Conservation (phyloP, 1,140 invertebrate genomes). For the Charaxes varanes region DNA sequence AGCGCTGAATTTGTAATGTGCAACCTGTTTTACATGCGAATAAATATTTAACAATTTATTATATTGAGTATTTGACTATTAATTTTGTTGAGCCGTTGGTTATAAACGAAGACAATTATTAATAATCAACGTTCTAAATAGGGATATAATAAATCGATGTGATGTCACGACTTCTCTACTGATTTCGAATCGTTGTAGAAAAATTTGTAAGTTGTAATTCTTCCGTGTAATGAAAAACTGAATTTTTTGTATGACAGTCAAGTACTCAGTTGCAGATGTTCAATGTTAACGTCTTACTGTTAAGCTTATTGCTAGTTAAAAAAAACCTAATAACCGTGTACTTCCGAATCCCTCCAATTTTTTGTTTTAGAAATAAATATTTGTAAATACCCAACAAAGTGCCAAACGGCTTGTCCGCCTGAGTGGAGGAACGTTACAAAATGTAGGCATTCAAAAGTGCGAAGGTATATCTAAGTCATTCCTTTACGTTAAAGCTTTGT, state of each 20-base stretch:
- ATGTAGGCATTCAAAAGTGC: neutral
- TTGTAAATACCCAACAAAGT: constrained; percentile 17
- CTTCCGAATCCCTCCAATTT: constrained; percentile 37
- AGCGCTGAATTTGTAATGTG: too few species aligned
- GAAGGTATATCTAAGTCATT: constrained; percentile 42
- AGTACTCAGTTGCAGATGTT: neutral
- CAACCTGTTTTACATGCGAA: too few species aligned
- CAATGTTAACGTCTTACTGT: neutral
- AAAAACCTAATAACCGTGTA: constrained; percentile 14
- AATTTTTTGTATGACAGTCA: too few species aligned
- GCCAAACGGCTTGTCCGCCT: constrained; percentile 21
- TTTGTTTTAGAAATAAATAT: constrained; percentile 17
- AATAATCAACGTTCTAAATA: too few species aligned
- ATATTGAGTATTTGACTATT: too few species aligned
- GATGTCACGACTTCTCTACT: too few species aligned
- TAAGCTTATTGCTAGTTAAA: neutral
- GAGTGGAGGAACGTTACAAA: neutral
- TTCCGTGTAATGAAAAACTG: too few species aligned
- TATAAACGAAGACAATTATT: too few species aligned
- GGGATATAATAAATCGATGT: too few species aligned
- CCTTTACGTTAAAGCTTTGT: constrained; percentile 38
- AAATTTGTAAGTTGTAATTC: too few species aligned
- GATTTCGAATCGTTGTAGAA: neutral
- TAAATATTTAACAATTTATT: too few species aligned
- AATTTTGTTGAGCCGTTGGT: constrained; percentile 1